These are phyloP conservation scores for Bos indicus DNA, from an alignment of 2,113 vertebrate genomes.

Conservation along the genomic window DNA sequence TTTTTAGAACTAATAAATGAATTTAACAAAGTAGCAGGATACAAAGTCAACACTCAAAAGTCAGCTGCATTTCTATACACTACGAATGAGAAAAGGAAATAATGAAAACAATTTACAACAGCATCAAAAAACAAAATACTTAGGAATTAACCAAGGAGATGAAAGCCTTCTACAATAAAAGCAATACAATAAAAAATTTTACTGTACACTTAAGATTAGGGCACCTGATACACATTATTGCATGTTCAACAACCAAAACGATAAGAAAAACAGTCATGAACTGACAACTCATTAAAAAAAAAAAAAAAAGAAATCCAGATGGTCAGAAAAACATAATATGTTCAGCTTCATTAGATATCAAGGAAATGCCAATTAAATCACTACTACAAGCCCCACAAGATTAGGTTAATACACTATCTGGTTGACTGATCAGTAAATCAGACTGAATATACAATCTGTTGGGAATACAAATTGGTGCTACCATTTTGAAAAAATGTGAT, in stretches of 20 bases:
- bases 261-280: background rate
- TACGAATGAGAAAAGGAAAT: background rate
- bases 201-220: background rate
- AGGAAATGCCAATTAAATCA: conserved; percentile 5
- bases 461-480: background rate
- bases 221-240: background rate
- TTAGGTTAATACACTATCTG: background rate
- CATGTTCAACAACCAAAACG: background rate
- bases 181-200: background rate
- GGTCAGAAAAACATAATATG: background rate
- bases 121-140: background rate
- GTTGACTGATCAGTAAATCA: background rate
- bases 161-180: background rate
- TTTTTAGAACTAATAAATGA: background rate
- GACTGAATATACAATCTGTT: background rate
- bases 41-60: background rate
- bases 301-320: background rate
- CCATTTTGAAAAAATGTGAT: background rate
- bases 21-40: background rate
- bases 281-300: background rate
- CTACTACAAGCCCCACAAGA: background rate
- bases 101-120: background rate
- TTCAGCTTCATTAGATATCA: background rate
- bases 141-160: background rate
- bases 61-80: background rate